Evolutionary conservation across 2,888 invertebrate genomes (phyloP).

Genomic region (Chloroclystis v-ata): DNA sequence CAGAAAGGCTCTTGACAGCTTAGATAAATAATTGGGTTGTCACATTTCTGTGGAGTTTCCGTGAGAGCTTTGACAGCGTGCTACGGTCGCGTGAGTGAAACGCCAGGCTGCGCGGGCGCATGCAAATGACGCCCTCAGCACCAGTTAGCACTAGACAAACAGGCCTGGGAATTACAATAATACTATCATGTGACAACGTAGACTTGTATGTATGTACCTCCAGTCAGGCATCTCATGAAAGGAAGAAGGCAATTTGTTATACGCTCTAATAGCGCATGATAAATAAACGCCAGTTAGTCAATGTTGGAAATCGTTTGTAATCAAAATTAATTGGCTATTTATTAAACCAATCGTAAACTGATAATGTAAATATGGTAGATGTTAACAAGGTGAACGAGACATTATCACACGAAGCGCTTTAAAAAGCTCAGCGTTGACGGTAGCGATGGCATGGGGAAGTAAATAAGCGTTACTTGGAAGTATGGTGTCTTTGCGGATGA

Average conservation of each 20-base stretch:
- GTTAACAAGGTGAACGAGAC: too few species aligned
- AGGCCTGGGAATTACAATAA: not conserved
- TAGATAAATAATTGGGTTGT: slow-evolving; percentile 8
- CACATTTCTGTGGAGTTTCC: slow-evolving; percentile 17
- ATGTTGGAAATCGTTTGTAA: too few species aligned
- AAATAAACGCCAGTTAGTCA: too few species aligned
- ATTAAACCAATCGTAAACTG: too few species aligned
- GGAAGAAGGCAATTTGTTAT: not conserved
- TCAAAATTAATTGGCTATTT: too few species aligned
- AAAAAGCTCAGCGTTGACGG: slow-evolving; percentile 1
- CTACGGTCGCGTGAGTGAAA: slow-evolving; percentile 38
- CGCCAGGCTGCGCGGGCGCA: slow-evolving; percentile 33
- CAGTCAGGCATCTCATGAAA: not conserved
- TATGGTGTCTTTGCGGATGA: slow-evolving; percentile 17
- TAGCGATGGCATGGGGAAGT: slow-evolving; percentile 21
- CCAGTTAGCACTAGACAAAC: slow-evolving; percentile 13
- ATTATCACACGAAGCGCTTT: not conserved
- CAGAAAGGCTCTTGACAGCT: not conserved
- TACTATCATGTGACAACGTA: not conserved
- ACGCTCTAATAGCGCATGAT: too few species aligned
- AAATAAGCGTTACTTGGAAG: slow-evolving; percentile 31
- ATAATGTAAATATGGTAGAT: too few species aligned
- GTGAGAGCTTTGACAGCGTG: slow-evolving; percentile 28
- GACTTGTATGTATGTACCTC: not conserved
- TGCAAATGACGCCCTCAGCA: slow-evolving; percentile 38